Percentiles rank a stretch among this genome's conserved stretches.
Evolutionary conservation across 2,113 vertebrate genomes (phyloP).

Genomic region (Boleophthalmus pectinirostris): DNA sequence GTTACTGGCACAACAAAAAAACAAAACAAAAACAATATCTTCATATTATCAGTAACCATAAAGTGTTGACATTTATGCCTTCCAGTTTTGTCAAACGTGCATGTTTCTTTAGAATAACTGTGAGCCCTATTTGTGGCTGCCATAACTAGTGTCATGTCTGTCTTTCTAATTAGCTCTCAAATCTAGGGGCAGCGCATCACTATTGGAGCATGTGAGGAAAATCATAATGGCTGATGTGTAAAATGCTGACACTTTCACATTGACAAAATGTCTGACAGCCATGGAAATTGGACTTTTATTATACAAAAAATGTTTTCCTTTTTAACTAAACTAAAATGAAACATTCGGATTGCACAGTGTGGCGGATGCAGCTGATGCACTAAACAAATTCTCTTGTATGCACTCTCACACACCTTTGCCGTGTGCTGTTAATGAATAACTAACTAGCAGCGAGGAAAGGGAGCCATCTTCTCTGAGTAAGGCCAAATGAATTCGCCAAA

Average conservation of each 20-base stretch:
- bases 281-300: constrained; percentile 26
- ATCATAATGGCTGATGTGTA: constrained; percentile 48
- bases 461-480: constrained; percentile 79
- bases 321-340: neutral
- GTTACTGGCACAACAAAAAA: neutral
- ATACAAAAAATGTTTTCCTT: neutral
- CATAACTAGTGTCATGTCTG: constrained; percentile 44
- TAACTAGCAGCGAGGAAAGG: constrained; percentile 73
- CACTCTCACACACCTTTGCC: constrained; percentile 48
- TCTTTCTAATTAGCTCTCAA: constrained; percentile 45
- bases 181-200: constrained; percentile 25
- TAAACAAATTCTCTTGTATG: constrained; percentile 21
- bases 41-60: neutral
- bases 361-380: constrained; percentile 9
- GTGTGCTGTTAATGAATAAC: constrained; percentile 70
- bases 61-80: constrained; percentile 19
- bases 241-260: constrained; percentile 48
- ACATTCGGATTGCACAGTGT: neutral
- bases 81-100: constrained; percentile 21
- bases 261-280: constrained; percentile 42
- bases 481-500: constrained; percentile 78
- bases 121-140: constrained; percentile 47
- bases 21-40: neutral
- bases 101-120: constrained; percentile 40
- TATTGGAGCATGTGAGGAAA: constrained; percentile 33